phyloP scores from a whole-genome alignment of 35 echinoderm and acorn worm genomes.

The Hemicentrotus pulcherrimus region DNA sequence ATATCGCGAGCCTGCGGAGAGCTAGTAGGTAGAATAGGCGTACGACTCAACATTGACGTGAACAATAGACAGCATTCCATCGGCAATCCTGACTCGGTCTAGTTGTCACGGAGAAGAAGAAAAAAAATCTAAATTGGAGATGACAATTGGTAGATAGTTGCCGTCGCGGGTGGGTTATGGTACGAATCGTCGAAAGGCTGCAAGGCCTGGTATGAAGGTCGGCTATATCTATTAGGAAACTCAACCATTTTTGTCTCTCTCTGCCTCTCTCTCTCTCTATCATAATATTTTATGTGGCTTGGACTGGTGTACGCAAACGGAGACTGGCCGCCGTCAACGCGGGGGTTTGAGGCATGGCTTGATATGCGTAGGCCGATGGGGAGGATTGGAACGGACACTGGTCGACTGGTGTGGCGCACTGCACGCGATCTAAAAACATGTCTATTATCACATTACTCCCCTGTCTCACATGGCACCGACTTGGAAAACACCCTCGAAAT shows the following conservation, averaged over 20 bases:
- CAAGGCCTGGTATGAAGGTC: not conserved
- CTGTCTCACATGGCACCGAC: not conserved
- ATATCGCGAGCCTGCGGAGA: not conserved
- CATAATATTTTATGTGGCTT: not conserved
- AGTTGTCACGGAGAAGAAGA: conserved; percentile 31
- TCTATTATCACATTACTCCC: not conserved
- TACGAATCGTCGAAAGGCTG: not conserved
- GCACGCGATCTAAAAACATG: not conserved
- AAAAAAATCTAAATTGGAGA: conserved; percentile 25
- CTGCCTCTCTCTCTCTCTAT: not conserved
- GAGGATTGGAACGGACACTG: not conserved
- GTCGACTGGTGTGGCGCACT: not conserved
- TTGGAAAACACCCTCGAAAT: not conserved
- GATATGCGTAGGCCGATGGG: not conserved
- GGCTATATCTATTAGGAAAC: not conserved
- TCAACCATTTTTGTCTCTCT: not conserved
- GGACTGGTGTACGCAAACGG: not conserved
- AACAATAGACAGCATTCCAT: conserved; percentile 24
- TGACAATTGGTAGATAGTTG: conserved; percentile 31
- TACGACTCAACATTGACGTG: not conserved
- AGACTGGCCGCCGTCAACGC: not conserved
- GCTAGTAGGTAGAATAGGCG: not conserved
- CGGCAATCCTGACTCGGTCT: conserved; percentile 20
- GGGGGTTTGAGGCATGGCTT: not conserved
- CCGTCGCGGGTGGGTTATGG: conserved; percentile 24